Percentiles rank a stretch among this genome's conserved stretches.
These are phyloP conservation scores for Acrocephalus arundinaceus DNA, from an alignment of 2,113 vertebrate genomes.

Conservation along the genomic window DNA sequence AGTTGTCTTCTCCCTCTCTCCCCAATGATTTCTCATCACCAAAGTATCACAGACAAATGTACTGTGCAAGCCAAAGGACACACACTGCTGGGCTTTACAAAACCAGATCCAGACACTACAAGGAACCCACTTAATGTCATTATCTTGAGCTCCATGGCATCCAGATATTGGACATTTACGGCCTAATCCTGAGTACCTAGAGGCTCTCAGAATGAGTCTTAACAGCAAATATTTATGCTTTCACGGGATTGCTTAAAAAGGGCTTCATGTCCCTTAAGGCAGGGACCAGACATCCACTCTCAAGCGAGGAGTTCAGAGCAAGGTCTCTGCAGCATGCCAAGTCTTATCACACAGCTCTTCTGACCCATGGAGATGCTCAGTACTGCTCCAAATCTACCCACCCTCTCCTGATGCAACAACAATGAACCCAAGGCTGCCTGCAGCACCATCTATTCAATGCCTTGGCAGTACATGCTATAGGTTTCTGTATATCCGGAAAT, in stretches of 20 bases:
- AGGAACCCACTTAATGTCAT: not conserved
- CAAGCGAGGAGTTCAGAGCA: not conserved
- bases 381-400: not conserved
- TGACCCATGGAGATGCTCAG: not conserved
- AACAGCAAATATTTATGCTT: not conserved
- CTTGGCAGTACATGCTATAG: not conserved
- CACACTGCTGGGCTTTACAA: not conserved
- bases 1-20: not conserved
- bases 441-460: not conserved
- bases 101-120: not conserved
- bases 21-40: not conserved
- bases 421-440: not conserved
- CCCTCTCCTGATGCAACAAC: not conserved
- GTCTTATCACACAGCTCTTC: not conserved
- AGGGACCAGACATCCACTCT: not conserved
- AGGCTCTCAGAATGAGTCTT: not conserved
- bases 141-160: not conserved
- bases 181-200: not conserved
- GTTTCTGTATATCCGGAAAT: not conserved
- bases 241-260: not conserved
- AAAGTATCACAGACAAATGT: not conserved
- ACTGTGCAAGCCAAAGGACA: not conserved
- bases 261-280: slow-evolving; percentile 15
- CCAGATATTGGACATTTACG: not conserved
- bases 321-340: not conserved